Evolutionary conservation across 2,797 vertebrate genomes (phyloP), one percentile per base, ranked within the genome.

Genomic region (Peromyscus aztecus): DNA sequence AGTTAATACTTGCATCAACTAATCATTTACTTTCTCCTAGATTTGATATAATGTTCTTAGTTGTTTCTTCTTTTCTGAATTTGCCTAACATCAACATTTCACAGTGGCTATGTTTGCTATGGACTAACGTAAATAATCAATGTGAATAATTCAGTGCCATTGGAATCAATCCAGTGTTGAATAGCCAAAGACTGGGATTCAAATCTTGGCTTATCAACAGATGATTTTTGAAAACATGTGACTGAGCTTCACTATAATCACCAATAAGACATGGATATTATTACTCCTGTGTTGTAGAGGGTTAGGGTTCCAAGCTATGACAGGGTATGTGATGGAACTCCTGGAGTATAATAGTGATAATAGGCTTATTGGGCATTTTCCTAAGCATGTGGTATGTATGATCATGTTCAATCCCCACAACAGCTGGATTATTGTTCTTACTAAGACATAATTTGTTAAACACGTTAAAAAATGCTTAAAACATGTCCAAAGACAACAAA

Each of bases 41-140:
- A 94, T 49, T 59, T 52, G 77, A 16, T 19, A 37, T 34, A 21
- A 81, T 80, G 27, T n/a, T 94, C 55, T 90, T 8, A 11, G 2
- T 46, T 34, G 10, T 80, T 95, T 92, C 27, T 86, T 92, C 34
- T 80, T 82, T 78, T 89, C 40, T 91, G 40, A 95, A 94, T 91
- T 81, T 69, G 57, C 69, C 24, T n/a, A 75, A 17, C 65, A 2
- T 37, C 21, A 69, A 0, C 57, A 61, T 90, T 91, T 84, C 69
- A 52, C 40, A 61, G 24, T 16, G 19, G 21, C 24, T 95, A 4
- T 13, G 86, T 87, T 92, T 90, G 37, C n/a, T 93, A 6, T 95
- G 52, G 29, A 67, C 69, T 84, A 83, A 43, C 3, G 1, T 83
- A 43, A 83, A 61, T 29, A 31, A 65, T 46, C 10, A 14, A 52